Conservation (phyloP, 2,797 vertebrate species). For the Poeciliopsis presidionis region DNA sequence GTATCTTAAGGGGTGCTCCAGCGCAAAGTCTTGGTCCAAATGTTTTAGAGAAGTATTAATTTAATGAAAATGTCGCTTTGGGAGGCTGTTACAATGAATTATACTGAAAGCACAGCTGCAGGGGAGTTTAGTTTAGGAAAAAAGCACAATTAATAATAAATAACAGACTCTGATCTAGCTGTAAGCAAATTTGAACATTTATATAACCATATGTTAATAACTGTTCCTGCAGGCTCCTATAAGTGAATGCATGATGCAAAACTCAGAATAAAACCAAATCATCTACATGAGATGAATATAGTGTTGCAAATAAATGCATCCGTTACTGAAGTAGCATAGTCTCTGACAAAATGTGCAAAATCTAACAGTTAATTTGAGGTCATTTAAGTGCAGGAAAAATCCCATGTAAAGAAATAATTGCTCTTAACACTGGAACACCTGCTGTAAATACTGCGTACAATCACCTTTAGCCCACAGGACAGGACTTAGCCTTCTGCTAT, state of each 20-base stretch:
- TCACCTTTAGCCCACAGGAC: background rate
- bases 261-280: background rate
- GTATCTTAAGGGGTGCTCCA: background rate
- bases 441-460: background rate
- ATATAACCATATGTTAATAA: background rate
- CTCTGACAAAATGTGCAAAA: background rate
- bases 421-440: background rate
- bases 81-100: background rate
- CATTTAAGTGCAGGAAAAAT: background rate
- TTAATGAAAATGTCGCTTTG: slow-evolving; percentile 3
- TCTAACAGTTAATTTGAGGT: background rate
- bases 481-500: background rate
- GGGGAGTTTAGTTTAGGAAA: slow-evolving; percentile 2
- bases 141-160: background rate
- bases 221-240: background rate
- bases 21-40: background rate
- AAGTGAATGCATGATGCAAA: background rate
- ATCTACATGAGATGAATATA: background rate
- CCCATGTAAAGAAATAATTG: background rate
- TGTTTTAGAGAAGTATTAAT: background rate
- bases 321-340: background rate
- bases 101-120: slow-evolving; percentile 2
- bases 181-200: slow-evolving; percentile 10
- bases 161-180: background rate
- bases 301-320: background rate